Conservation (phyloP, 2,797 vertebrate genomes). For the Tiaroga cobitis region DNA sequence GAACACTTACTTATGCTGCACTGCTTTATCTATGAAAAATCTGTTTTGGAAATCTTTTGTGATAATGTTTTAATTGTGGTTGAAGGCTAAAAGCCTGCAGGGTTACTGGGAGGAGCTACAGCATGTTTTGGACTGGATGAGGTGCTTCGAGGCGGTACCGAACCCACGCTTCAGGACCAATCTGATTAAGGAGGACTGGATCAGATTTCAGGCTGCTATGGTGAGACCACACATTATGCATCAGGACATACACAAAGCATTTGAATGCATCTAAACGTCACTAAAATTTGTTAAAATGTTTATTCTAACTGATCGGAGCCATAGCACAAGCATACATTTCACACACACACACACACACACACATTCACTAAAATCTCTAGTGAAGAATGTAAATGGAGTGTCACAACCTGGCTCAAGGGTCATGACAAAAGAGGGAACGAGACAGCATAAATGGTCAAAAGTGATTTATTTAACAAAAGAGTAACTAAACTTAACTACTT, state of each 20-base stretch:
- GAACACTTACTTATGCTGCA: background rate
- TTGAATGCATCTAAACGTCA: background rate
- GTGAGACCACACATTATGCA: constrained; percentile 13
- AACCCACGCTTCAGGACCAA: constrained; percentile 80
- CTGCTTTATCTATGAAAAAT: background rate
- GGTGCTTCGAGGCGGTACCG: constrained; percentile 80
- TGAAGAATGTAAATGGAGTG: background rate
- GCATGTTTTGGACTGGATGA: constrained; percentile 85
- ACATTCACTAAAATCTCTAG: background rate
- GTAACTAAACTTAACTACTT: no score
- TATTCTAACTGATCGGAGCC: background rate
- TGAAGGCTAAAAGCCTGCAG: constrained; percentile 79
- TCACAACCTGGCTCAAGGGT: no score
- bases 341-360: background rate
- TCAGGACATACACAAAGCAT: background rate
- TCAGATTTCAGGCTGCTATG: constrained; percentile 68
- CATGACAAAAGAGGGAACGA: no score
- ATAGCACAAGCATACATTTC: background rate
- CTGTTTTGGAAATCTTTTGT: background rate
- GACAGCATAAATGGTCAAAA: no score
- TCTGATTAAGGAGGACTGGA: constrained; percentile 80
- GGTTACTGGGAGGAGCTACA: constrained; percentile 91
- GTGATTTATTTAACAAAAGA: no score
- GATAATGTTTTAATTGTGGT: background rate
- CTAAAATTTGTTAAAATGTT: background rate